Conservation (phyloP, 2,113 vertebrate species). For the Theristicus caerulescens region DNA sequence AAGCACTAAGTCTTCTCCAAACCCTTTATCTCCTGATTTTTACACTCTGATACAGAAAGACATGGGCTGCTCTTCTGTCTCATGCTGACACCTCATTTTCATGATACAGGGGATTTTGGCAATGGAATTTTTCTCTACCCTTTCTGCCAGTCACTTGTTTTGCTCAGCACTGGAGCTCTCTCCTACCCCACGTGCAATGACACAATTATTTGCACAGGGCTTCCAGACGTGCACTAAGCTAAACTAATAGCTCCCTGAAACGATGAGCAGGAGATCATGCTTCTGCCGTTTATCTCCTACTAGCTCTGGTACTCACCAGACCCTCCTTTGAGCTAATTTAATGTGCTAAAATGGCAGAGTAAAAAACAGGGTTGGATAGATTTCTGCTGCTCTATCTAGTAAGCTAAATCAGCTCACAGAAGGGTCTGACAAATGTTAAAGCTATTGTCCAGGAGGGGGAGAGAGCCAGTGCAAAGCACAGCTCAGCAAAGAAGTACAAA, state of each 20-base stretch:
- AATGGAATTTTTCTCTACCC: not conserved
- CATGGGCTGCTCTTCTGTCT: not conserved
- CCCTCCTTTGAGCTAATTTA: not conserved
- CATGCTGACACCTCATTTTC: not conserved
- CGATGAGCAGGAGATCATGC: not conserved
- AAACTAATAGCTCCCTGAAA: not conserved
- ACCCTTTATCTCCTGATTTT: not conserved
- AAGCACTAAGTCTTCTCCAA: not conserved
- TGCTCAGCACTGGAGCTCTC: not conserved
- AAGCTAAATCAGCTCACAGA: not conserved
- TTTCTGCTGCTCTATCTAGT: not conserved
- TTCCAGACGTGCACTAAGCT: not conserved
- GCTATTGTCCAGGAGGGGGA: not conserved
- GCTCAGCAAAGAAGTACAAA: not conserved
- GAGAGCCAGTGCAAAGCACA: not conserved
- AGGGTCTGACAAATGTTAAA: not conserved
- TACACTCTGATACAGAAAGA: not conserved
- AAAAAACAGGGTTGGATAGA: not conserved
- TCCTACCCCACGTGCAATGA: not conserved
- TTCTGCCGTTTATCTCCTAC: not conserved
- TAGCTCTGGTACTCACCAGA: not conserved
- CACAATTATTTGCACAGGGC: not conserved
- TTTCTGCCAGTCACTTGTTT: not conserved
- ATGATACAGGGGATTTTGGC: not conserved
- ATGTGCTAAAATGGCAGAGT: not conserved